Evolutionary conservation across 2,113 vertebrate species (phyloP).

Genomic region (Psilopogon haemacephalus): DNA sequence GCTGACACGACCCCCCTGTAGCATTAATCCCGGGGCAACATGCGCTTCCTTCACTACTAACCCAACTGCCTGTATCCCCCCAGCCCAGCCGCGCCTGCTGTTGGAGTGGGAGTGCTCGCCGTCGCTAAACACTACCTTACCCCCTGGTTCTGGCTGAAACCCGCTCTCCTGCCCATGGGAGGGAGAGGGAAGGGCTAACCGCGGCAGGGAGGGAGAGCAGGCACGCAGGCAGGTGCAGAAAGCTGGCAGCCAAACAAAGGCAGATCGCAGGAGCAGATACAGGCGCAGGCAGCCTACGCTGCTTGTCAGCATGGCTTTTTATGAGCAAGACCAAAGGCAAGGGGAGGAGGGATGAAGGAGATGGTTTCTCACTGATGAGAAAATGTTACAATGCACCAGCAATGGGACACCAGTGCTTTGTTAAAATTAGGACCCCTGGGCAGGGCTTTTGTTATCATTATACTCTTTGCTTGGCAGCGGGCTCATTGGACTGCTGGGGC

Average conservation of each 20-base stretch:
- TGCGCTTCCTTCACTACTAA: not conserved
- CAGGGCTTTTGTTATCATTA: not conserved
- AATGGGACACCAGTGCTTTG: fast-evolving
- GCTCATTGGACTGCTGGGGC: not conserved
- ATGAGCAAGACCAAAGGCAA: not conserved
- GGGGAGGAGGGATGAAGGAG: not conserved
- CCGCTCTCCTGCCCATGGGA: not conserved
- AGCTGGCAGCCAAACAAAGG: conserved; percentile 61
- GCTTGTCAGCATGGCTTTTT: not conserved
- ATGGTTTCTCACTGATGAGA: not conserved
- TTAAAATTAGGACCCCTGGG: not conserved
- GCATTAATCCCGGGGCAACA: not conserved
- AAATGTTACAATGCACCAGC: not conserved
- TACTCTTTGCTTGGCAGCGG: not conserved
- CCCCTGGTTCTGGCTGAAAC: not conserved
- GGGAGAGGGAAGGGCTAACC: conserved; percentile 26
- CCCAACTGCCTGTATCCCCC: not conserved
- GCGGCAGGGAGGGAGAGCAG: not conserved
- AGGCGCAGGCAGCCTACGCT: not conserved
- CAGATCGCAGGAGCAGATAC: conserved; percentile 28
- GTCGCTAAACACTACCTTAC: not conserved
- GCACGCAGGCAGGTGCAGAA: conserved; percentile 49
- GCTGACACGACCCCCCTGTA: not conserved
- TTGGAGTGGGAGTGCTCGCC: not conserved
- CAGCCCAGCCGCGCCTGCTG: not conserved